Evolutionary conservation across 2,113 vertebrate species (phyloP).

Genomic region (Dasyornis broadbenti): DNA sequence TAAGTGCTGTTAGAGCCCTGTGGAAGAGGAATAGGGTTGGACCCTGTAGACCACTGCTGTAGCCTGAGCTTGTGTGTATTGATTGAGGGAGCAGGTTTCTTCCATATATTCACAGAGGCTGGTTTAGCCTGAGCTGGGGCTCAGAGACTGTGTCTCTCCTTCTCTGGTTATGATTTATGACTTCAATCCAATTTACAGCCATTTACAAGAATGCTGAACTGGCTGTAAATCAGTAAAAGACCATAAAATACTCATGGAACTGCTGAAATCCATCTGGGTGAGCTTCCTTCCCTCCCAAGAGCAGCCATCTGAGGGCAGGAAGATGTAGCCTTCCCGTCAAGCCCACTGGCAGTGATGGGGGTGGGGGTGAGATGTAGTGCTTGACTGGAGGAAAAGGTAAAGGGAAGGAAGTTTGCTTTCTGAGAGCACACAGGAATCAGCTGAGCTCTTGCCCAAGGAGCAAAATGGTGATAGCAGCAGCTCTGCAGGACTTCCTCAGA

Average conservation of each 20-base stretch:
- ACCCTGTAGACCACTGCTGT: not conserved
- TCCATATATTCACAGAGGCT: conserved; percentile 68
- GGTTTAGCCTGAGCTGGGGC: conserved; percentile 67
- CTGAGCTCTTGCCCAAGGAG: not conserved
- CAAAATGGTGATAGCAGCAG: not conserved
- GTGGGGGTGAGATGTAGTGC: not conserved
- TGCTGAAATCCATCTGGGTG: conserved; percentile 74
- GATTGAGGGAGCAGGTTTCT: conserved; percentile 64
- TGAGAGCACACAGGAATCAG: not conserved
- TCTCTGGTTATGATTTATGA: conserved; percentile 77
- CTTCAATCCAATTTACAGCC: conserved; percentile 82
- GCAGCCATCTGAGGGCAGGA: conserved; percentile 62
- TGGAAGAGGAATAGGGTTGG: not conserved
- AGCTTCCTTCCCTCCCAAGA: conserved; percentile 65
- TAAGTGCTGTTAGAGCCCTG: not conserved
- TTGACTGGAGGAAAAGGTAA: not conserved
- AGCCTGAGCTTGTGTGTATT: conserved; percentile 24
- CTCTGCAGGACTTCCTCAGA: not conserved
- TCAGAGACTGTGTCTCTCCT: conserved; percentile 62
- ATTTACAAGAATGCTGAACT: conserved; percentile 82
- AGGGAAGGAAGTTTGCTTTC: not conserved
- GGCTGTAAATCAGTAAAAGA: conserved; percentile 78
- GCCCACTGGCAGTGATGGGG: not conserved
- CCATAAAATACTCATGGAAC: conserved; percentile 80
- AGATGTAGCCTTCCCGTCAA: conserved; percentile 6